phyloP scores from a whole-genome alignment of 2,888 invertebrate genomes.

The Theodoxus fluviatilis region DNA sequence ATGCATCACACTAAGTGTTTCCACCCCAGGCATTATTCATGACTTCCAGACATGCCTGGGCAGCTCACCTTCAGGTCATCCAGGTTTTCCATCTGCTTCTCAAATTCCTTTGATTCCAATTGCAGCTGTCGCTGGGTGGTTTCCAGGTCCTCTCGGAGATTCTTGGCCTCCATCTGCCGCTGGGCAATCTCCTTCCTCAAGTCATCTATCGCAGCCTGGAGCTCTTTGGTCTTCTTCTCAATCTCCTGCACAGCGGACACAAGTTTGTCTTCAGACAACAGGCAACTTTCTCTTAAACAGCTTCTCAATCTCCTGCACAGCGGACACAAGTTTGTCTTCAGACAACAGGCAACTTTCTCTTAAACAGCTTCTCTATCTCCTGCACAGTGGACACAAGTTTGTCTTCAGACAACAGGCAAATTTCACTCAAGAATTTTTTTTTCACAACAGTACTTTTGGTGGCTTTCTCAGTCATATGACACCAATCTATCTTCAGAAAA shows the following conservation, averaged over 20 bases:
- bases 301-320: constrained; percentile 61
- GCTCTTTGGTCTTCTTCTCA: constrained; percentile 63
- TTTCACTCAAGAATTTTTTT: constrained; percentile 44
- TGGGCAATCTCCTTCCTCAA: constrained; percentile 62
- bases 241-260: constrained; percentile 50
- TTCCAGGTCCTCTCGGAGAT: constrained; percentile 60
- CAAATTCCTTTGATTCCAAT: constrained; percentile 52
- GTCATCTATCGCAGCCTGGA: constrained; percentile 60
- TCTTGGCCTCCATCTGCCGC: constrained; percentile 58
- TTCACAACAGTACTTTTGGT: neutral
- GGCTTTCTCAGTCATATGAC: constrained; percentile 51
- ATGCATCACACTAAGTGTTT: too few relatives aligned
- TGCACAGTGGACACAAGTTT: constrained; percentile 29
- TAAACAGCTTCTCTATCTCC: constrained; percentile 59
- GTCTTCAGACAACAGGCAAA: neutral
- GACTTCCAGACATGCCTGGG: too few relatives aligned
- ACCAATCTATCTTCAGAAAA: neutral
- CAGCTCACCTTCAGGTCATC: constrained; percentile 56
- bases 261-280: neutral
- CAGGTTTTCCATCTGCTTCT: constrained; percentile 52
- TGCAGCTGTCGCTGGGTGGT: constrained; percentile 43
- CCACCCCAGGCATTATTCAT: too few relatives aligned
- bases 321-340: neutral
- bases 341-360: neutral
- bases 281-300: neutral